Base-by-base conservation (phyloP, 2,113 vertebrate genomes). In the Pungitius pungitius region DNA sequence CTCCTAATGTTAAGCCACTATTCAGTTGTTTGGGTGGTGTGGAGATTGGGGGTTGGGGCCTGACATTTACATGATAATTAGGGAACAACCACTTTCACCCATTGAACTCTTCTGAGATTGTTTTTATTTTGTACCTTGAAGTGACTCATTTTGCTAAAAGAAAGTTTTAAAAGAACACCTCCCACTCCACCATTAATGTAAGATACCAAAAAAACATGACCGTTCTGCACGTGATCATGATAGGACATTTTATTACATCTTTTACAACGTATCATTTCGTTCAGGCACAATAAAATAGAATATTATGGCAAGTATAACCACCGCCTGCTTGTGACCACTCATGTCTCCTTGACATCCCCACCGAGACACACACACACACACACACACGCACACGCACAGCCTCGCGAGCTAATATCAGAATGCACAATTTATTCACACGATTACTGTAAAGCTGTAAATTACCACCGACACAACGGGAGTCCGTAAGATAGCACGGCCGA, bases 1-100 rank as follows among this genome's bases (percentile, higher is more conserved):
- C 62, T 51, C 17, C 73, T 69, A 77, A 30, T 79, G 79, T 78
- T 66, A 73, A 66, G 70, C 79, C 27, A 33, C 17, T 26, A 30
- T 64, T 27, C 12, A 3, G 20, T 37, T 42, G 62, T 30, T 45
- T 77, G 76, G 62, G 51, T 27, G 57, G 22, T 33, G 47, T 18
- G 33, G 1, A 17, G 39, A 30, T 12, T 61, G 64, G 82, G 77
- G 52, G 45, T 52, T 66, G 73, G 30, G 45, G 18, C 3, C 13
- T 7, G 11, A 24, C 58, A 84, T 87, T 87, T 78, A 64, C 82
- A 82, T 87, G 39, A 6, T 78, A 40, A 81, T 61, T 75, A 49
- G 40, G 67, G 43, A 81, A 43, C 37, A 39, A 20, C 40, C 35
- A 22, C 62, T 33, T 64, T 70, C 33, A 35, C 57, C 61, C 14